phyloP scores from a whole-genome alignment of 2,113 vertebrate species.

The Phylloscopus whistleri region DNA sequence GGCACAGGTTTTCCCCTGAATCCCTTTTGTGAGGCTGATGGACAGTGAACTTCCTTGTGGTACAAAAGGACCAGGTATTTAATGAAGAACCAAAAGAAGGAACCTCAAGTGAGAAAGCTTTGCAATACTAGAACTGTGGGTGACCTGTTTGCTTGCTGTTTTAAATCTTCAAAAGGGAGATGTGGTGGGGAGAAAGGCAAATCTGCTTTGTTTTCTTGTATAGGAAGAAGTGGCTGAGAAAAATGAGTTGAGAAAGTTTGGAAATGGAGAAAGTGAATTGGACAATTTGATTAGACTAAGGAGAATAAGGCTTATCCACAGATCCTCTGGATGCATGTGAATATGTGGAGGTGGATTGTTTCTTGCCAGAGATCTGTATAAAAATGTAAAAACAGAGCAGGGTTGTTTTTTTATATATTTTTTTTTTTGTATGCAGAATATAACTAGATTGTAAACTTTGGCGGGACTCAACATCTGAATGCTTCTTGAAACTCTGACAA shows the following conservation, averaged over 20 bases:
- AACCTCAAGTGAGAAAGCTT: background rate
- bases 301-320: background rate
- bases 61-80: background rate
- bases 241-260: background rate
- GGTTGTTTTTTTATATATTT: background rate
- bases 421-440: background rate
- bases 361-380: slow-evolving; percentile 18
- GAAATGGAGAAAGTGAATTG: background rate
- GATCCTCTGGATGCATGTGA: background rate
- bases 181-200: background rate
- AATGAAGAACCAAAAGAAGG: background rate
- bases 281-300: background rate
- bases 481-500: slow-evolving; percentile 32
- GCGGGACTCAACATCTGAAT: slow-evolving; percentile 28
- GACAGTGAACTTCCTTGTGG: background rate
- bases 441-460: slow-evolving; percentile 57
- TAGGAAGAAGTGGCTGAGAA: background rate
- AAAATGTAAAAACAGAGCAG: background rate
- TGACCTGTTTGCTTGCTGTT: background rate
- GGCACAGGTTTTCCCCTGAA: background rate
- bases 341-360: background rate
- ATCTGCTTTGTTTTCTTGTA: background rate
- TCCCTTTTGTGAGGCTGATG: background rate
- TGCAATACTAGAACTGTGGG: background rate
- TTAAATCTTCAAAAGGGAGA: background rate